Evolutionary conservation across 2,797 vertebrate genomes (phyloP), one percentile per base, ranked within the genome.

Genomic region (Hippopotamyrus pictus): DNA sequence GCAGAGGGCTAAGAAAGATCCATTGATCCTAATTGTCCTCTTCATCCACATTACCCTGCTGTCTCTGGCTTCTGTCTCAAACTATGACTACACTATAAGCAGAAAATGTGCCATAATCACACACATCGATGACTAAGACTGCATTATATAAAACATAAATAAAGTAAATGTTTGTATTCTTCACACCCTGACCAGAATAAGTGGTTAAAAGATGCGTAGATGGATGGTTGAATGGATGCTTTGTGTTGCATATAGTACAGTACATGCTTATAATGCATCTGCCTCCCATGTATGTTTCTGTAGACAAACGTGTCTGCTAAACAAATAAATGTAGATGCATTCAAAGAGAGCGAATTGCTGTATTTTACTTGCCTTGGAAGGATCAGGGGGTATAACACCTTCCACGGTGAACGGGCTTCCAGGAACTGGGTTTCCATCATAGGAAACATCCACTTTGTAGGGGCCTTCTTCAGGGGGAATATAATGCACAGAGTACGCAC

Each of bases 381-480:
- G 96, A 92, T 99, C 98, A 0, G 97, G 97, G 29, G 98, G 98
- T 96, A 99, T 97, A 90, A 98, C 95, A 0, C 96, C 98, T 91
- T 99, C 98, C 69, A 99, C 95, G 0, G 96, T 92, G 91, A 99
- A 99, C 90, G 98, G 98, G 92, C 97, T 99, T 90, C 98, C 98
- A 0, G 97, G 96, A 12, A 99, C 96, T 0, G 98, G 97, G 93
- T 98, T 97, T 11, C 97, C 97, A 4, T 99, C 98, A 0, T 99
- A 99, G 94, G 95, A 96, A 92, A 99, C 94, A 83, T 99, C 98
- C 90, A 99, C 97, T 89, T 98, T 98, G 95, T 99, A 98, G 90
- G 96, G 97, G 1, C 98, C 98, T 92, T 99, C 98, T 94, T 99
- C 98, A 0, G 97, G 94, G 46, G 98, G 98, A 90, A 98, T 98